A percentile compares a stretch with the other conserved stretches of the same genome.
phyloP scores from a whole-genome alignment of 2,113 vertebrate genomes.

The Etheostoma cragini region DNA sequence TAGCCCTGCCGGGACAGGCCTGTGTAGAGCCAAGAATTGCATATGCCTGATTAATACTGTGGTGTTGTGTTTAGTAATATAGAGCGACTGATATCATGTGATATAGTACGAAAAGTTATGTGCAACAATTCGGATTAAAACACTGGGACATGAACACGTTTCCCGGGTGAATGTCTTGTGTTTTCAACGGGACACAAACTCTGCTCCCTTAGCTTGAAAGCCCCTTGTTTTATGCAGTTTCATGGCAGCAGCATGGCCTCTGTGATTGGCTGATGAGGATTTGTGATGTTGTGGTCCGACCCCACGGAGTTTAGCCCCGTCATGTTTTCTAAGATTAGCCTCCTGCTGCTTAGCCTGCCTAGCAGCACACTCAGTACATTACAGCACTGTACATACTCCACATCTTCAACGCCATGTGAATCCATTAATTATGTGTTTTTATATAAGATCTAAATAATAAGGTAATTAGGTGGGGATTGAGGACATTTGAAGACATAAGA shows the following conservation, averaged over 20 bases:
- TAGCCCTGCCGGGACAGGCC: slow-evolving; percentile 21
- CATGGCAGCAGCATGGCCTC: slow-evolving; percentile 47
- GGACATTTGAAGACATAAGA: slow-evolving; percentile 2
- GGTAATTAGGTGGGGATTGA: not conserved
- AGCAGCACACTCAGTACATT: slow-evolving; percentile 44
- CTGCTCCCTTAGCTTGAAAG: too few relatives aligned
- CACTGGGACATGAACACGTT: too few relatives aligned
- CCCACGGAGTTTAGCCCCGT: slow-evolving; percentile 54
- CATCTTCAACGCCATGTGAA: not conserved
- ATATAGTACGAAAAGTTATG: too few relatives aligned
- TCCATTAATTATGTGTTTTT: slow-evolving; percentile 30
- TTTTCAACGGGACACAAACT: too few relatives aligned
- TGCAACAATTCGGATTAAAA: too few relatives aligned
- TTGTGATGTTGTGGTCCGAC: slow-evolving; percentile 65
- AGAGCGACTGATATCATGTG: slow-evolving; percentile 23
- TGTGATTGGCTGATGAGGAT: slow-evolving; percentile 60
- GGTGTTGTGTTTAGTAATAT: slow-evolving; percentile 24
- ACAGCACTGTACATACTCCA: slow-evolving; percentile 21
- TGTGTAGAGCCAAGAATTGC: slow-evolving; percentile 27
- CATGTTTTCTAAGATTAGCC: slow-evolving; percentile 79
- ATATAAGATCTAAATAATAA: slow-evolving; percentile 39
- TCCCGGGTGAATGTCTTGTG: too few relatives aligned
- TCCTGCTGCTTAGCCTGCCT: not conserved
- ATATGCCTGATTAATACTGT: slow-evolving; percentile 44
- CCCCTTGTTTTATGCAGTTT: not conserved